Evolutionary conservation across 2,113 vertebrate species (phyloP), one percentile per base, ranked within the genome.

Genomic region (Pygoscelis antarcticus): DNA sequence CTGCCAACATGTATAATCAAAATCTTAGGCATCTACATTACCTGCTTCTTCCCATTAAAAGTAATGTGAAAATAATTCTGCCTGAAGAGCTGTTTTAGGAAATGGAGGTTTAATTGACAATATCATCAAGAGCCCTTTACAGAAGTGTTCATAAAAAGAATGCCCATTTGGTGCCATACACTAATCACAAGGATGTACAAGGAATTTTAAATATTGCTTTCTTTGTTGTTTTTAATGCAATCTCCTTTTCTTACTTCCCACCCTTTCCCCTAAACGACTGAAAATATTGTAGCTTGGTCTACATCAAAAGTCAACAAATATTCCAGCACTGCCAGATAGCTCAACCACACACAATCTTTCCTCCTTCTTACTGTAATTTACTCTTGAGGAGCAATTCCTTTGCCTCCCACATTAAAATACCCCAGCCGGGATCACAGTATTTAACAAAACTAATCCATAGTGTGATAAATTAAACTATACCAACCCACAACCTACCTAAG

Each of bases 331-430:
- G 74, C 26, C 4, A 3, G 65, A 79, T 87, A 60, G 44, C 49
- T 87, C 57, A 96, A 84, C 40, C 87, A 84, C 82, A 80, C 13
- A 54, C 17, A 83, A 14, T 54, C 52, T 65, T 81, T 74, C 40
- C 77, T 81, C 55, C 46, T 91, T 78, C 61, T 92, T 58, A 84
- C 80, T 61, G 64, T 76, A 94, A 94, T 92, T 91, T 92, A 82
- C 74, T 77, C 38, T 51, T 52, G 11, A 93, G 57, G 40, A 96
- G 34, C 62, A 95, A 90, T 89, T 78, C 36, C 91, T 96, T 78
- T 64, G 54, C 51, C 54, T 93, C 65, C 79, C 65, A 92, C 55
- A 11, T 44, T 91, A 83, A 86, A 89, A 95, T 69, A 78, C 16
- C 32, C 19, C 42, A 55, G 17, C 3, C 2, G 10, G 25, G 44